phyloP scores from a whole-genome alignment of 2,888 invertebrate species.

The Sesamia inferens region DNA sequence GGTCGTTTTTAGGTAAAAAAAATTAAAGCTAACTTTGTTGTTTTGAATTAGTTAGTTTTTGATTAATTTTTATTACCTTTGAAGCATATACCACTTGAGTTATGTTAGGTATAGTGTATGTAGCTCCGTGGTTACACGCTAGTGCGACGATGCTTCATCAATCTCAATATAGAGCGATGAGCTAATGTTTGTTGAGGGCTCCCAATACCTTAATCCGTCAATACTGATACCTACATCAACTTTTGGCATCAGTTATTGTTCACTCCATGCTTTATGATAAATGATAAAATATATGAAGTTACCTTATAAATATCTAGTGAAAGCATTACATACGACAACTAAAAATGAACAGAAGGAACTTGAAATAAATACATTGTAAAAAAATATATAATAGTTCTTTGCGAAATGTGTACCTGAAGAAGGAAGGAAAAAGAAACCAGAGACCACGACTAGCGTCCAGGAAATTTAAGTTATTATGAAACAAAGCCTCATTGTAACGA shows the following conservation, averaged over 20 bases:
- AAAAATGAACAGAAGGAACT: not conserved
- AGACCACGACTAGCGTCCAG: conserved; percentile 22
- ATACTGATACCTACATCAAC: conserved; percentile 43
- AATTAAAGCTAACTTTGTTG: not conserved
- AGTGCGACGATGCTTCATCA: conserved; percentile 42
- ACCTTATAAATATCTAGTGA: not conserved
- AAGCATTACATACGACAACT: not conserved
- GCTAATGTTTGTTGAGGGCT: conserved; percentile 39
- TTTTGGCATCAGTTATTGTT: conserved; percentile 42
- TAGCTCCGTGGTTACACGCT: conserved; percentile 17
- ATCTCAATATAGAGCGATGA: conserved; percentile 44
- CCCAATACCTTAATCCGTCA: conserved; percentile 50
- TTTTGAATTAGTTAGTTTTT: not conserved
- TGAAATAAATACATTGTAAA: not conserved
- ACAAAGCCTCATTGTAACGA: conserved; percentile 48
- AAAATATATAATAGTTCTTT: conserved; percentile 5
- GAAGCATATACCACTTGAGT: not conserved
- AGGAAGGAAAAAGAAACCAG: conserved; percentile 8
- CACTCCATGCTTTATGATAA: conserved; percentile 26
- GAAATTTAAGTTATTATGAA: conserved; percentile 43
- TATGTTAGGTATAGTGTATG: not conserved
- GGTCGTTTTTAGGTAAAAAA: not conserved
- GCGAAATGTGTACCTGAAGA: conserved; percentile 2
- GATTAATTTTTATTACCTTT: not conserved
- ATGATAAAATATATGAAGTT: conserved; percentile 19